These are phyloP conservation scores for Temnothorax unifasciatus DNA, from an alignment of 2,888 invertebrate genomes.

Conservation along the genomic window DNA sequence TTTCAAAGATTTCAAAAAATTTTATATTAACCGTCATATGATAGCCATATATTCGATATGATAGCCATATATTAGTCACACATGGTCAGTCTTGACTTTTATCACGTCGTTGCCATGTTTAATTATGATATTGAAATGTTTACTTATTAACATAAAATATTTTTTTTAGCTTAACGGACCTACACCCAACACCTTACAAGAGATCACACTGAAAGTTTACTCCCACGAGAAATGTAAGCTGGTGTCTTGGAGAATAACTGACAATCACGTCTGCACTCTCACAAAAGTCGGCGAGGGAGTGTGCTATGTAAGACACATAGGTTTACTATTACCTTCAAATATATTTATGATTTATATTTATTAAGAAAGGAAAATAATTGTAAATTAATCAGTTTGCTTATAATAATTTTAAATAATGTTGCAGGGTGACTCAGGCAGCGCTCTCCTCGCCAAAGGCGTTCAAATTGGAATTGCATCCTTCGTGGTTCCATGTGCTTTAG, in stretches of 20 bases:
- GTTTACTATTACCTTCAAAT: not conserved
- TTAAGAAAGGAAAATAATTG: not conserved
- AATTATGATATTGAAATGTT: not conserved
- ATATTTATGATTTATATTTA: not conserved
- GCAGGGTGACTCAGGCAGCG: slow-evolving; percentile 78
- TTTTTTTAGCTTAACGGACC: slow-evolving; percentile 1
- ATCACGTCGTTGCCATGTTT: not conserved
- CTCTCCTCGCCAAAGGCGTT: slow-evolving; percentile 71
- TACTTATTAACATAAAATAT: not conserved
- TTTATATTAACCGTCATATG: not conserved
- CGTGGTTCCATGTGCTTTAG: slow-evolving; percentile 70
- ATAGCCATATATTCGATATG: not conserved
- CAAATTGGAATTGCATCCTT: slow-evolving; percentile 79
- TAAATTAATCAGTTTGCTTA: not conserved
- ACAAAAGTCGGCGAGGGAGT: slow-evolving; percentile 80
- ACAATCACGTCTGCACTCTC: slow-evolving; percentile 80
- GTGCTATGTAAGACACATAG: slow-evolving; percentile 77
- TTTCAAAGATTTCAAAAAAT: not conserved
- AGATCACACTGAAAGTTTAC: not conserved
- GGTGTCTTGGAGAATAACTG: slow-evolving; percentile 62
- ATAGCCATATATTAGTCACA: not conserved
- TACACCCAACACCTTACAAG: slow-evolving; percentile 22
- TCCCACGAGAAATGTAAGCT: slow-evolving; percentile 63
- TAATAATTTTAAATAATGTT: not conserved
- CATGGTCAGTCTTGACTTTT: not conserved